These are phyloP conservation scores for Channa argus DNA, from an alignment of 2,113 vertebrate species.

Conservation along the genomic window DNA sequence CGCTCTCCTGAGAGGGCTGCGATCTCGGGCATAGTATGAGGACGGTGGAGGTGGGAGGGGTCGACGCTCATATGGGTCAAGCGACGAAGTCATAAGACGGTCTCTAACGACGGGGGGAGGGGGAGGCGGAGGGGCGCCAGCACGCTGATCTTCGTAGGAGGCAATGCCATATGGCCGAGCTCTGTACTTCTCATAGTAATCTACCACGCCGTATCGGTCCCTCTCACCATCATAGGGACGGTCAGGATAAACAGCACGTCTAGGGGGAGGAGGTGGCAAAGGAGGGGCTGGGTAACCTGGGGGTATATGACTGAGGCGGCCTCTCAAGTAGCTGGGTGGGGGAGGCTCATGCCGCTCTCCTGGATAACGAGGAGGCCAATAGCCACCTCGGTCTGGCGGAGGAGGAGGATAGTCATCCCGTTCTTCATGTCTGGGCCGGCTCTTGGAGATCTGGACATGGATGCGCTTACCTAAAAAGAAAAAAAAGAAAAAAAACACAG, in stretches of 20 bases:
- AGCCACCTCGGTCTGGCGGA: slow-evolving; percentile 89
- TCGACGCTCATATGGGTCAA: slow-evolving; percentile 92
- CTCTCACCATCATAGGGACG: slow-evolving; percentile 88
- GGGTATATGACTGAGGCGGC: slow-evolving; percentile 71
- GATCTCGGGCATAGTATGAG: slow-evolving; percentile 91
- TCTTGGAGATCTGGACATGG: slow-evolving; percentile 97
- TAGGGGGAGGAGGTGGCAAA: slow-evolving; percentile 85
- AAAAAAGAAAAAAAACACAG: not conserved
- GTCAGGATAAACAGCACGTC: slow-evolving; percentile 82
- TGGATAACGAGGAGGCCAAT: slow-evolving; percentile 93
- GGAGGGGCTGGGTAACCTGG: slow-evolving; percentile 86
- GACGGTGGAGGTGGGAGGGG: slow-evolving; percentile 88
- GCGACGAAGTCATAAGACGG: slow-evolving; percentile 83
- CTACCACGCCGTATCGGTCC: slow-evolving; percentile 89
- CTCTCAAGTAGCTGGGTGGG: slow-evolving; percentile 74
- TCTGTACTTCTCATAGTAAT: slow-evolving; percentile 97
- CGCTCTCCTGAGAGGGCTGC: slow-evolving; percentile 90
- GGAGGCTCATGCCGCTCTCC: slow-evolving; percentile 88
- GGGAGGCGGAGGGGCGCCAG: slow-evolving; percentile 79
- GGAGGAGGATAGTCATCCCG: slow-evolving; percentile 89
- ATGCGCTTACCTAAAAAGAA: slow-evolving; percentile 91
- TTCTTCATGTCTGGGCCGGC: slow-evolving; percentile 90
- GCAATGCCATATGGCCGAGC: slow-evolving; percentile 88
- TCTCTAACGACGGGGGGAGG: slow-evolving; percentile 86
- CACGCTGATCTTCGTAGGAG: slow-evolving; percentile 81